phyloP scores from a whole-genome alignment of 1,140 invertebrate species.

The Hetaerina americana region DNA sequence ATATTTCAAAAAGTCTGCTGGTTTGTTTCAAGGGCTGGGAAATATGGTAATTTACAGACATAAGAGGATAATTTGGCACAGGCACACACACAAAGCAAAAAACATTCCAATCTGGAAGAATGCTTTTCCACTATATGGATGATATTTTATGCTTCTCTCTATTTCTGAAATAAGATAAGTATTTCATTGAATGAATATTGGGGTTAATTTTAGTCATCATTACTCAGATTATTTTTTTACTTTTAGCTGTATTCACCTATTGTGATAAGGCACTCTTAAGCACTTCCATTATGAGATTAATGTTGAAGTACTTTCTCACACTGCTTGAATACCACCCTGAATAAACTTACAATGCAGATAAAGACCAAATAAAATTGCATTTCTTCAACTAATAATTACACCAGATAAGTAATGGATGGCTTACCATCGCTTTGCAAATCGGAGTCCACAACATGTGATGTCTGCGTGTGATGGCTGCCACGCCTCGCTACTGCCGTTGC shows the following conservation, averaged over 20 bases:
- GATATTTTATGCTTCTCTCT: too few relatives aligned
- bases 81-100: too few relatives aligned
- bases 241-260: background rate
- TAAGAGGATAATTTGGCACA: too few relatives aligned
- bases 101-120: too few relatives aligned
- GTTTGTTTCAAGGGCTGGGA: too few relatives aligned
- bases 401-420: background rate
- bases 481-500: background rate
- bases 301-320: background rate
- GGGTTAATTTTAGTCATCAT: too few relatives aligned
- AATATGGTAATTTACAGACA: too few relatives aligned
- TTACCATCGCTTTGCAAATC: constrained; percentile 26
- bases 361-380: background rate
- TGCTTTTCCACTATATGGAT: too few relatives aligned
- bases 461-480: constrained; percentile 14
- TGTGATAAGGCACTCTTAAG: background rate
- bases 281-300: background rate
- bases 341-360: background rate
- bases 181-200: too few relatives aligned
- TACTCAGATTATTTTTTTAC: background rate
- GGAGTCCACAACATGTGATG: constrained; percentile 24
- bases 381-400: background rate
- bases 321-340: background rate
- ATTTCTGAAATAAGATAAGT: too few relatives aligned
- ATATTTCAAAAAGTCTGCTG: too few relatives aligned